Base-by-base conservation (phyloP, 2,888 invertebrate genomes). In the Hybos culiciformis region DNA sequence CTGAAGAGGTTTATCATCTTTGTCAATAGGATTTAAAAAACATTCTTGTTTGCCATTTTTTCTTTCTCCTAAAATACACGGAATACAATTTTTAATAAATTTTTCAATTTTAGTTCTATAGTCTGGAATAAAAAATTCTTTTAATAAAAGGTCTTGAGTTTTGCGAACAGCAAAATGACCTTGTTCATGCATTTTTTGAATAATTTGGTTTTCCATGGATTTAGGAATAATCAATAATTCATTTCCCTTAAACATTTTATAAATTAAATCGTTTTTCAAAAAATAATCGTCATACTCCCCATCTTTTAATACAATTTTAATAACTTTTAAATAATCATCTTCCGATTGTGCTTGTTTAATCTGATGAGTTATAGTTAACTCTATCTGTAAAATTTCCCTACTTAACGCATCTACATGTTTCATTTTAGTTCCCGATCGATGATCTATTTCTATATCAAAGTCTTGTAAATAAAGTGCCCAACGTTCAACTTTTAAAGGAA, bases 31-130 rank as follows among this genome's bases (percentile, higher is more conserved):
- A 33, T 55, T 41, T 17, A 61, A 46, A 8, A 51, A 53, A n/a
- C 61, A 59, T 49, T 61, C 59, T 21, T 54, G 49, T 41, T 57
- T 61, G 0, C 58, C 62, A 2, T 33, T 44, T 34, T 61, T 38
- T 52, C 53, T 42, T 39, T 51, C 24, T 14, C 44, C 29, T 32
- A 51, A 18, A 12, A 50, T 50, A 32, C 50, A 50, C 18, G 43
- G 36, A 6, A 49, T 15, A 33, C 50, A 51, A 26, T 43, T 43
- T 19, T 29, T 41, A 3, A 50, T 42, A 4, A 46, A 26, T 2
- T 37, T 37, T n/a, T 39, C 39, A 11, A 45, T 39, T 53, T 32
- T 44, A 5, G 14, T 31, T 3, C 36, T n/a, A 12, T 20, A 37
- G 2, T 31, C 37, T 1, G 33, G 37, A 9, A 47, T 38, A 14